Conservation (phyloP, 2,888 invertebrate genomes). For the Eristalis tenax region DNA sequence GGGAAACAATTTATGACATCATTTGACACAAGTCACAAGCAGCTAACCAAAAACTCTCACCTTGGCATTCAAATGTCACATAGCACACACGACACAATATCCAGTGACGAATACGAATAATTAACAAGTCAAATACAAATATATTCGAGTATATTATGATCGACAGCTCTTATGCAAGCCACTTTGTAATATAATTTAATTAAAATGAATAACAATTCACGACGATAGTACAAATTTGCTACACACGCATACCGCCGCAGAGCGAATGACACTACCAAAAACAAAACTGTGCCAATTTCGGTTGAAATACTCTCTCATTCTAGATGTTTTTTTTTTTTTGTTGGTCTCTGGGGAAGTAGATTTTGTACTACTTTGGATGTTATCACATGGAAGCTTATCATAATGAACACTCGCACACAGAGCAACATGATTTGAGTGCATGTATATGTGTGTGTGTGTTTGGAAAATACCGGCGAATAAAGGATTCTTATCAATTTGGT, state of each 20-base stretch:
- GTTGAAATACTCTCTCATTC: not conserved
- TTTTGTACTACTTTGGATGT: not conserved
- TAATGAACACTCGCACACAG: not conserved
- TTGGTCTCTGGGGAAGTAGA: not conserved
- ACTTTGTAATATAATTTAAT: constrained; percentile 45
- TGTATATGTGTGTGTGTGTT: not conserved
- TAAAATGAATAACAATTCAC: constrained; percentile 38
- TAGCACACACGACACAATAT: not conserved
- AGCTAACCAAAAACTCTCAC: constrained; percentile 14
- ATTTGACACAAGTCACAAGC: not conserved
- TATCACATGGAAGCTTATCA: constrained; percentile 29
- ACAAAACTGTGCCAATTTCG: constrained; percentile 33
- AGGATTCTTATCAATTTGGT: constrained; percentile 46
- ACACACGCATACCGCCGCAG: not conserved
- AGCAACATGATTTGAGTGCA: not conserved
- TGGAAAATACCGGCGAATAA: constrained; percentile 52
- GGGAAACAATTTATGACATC: not conserved
- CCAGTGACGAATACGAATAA: constrained; percentile 1
- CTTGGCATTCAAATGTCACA: constrained; percentile 45
- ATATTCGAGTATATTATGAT: constrained; percentile 2
- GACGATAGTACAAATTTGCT: constrained; percentile 1
- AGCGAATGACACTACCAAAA: not conserved
- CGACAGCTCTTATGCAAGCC: constrained; percentile 15
- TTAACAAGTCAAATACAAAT: constrained; percentile 30
- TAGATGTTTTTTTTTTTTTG: not conserved